Evolutionary conservation across 1,140 invertebrate species (phyloP).

Genomic region (Hylaeus volcanicus): DNA sequence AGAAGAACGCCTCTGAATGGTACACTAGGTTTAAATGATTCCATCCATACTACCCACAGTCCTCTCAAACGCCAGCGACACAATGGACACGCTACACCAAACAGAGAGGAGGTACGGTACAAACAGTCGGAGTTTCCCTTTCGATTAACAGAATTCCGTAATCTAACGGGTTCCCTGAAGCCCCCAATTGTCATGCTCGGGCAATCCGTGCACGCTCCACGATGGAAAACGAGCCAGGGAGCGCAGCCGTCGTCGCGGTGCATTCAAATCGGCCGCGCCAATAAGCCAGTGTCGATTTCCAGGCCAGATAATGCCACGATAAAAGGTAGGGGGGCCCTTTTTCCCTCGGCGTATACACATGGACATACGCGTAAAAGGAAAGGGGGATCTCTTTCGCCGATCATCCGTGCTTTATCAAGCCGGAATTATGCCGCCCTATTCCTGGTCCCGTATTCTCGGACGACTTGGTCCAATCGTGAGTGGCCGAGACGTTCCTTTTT

Average conservation of each 20-base stretch:
- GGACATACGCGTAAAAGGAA: background rate
- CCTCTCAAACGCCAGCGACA: no score
- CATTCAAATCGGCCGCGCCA: slow-evolving; percentile 57
- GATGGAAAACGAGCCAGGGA: slow-evolving; percentile 37
- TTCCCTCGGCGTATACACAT: background rate
- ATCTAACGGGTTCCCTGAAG: slow-evolving; percentile 34
- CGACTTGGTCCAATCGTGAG: slow-evolving; percentile 62
- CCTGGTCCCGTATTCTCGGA: slow-evolving; percentile 60
- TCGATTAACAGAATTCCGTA: slow-evolving; percentile 56
- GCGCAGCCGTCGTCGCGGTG: slow-evolving; percentile 6
- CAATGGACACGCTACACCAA: background rate
- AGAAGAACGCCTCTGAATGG: no score
- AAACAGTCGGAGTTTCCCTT: slow-evolving; percentile 22
- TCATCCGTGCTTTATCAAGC: slow-evolving; percentile 68
- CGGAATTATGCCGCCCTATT: slow-evolving; percentile 64
- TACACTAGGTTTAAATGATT: no score
- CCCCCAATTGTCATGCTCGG: slow-evolving; percentile 2
- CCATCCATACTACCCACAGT: no score
- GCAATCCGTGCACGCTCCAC: slow-evolving; percentile 25
- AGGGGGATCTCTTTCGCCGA: slow-evolving; percentile 64
- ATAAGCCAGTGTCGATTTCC: slow-evolving; percentile 64
- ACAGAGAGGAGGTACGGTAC: background rate
- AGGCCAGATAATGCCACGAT: slow-evolving; percentile 56
- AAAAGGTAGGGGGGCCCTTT: slow-evolving; percentile 39
- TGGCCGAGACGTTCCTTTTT: slow-evolving; percentile 5